Evolutionary conservation across 2,888 invertebrate genomes (phyloP), one percentile per base, ranked within the genome.

Genomic region (Hyposoter dolosus): DNA sequence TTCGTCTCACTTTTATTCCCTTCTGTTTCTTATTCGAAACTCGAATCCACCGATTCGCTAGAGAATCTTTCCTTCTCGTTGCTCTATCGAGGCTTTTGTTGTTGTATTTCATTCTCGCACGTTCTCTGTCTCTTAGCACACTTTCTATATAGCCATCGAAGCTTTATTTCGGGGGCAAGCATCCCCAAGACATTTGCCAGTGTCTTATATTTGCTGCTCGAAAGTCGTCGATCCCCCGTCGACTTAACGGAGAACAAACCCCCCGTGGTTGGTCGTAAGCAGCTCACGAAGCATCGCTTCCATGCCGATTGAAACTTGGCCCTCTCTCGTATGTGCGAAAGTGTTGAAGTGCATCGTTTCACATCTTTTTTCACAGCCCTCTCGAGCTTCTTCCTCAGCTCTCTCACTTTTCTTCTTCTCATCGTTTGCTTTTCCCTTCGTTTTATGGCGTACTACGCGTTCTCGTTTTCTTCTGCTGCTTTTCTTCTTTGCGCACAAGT

Each of bases 281-380:
- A 89, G 87, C 90, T 92, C 91, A 92, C 92, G 92, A 81, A 92
- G 89, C 76, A 86, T 69, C 89, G 90, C 88, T 91, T 89, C 91
- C 91, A 91, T 90, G 90, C 89, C 92, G 92, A 92, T 92, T 92
- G 91, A 91, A 92, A 92, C 88, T 90, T 87, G 82, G 88, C 86
- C 87, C 76, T 50, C n/a, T 56, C 60, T 68, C 66, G 78, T 85
- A 88, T 86, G 90, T 83, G 78, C 84, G 88, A 88, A 91, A 89
- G 91, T 90, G 91, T 91, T 89, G 91, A 60, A 92, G 92, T 92
- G 92, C 91, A 91, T 89, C 79, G 40, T 65, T 71, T 71, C 81
- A 63, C 80, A 43, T 56, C 60, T 79, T 80, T 84, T 81, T 47
- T 35, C 23, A 65, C 47, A 28, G 53, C 50, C 28, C 35, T 53